These are phyloP conservation scores for Apodemia duryi DNA, from an alignment of 2,888 invertebrate species.

Conservation along the genomic window DNA sequence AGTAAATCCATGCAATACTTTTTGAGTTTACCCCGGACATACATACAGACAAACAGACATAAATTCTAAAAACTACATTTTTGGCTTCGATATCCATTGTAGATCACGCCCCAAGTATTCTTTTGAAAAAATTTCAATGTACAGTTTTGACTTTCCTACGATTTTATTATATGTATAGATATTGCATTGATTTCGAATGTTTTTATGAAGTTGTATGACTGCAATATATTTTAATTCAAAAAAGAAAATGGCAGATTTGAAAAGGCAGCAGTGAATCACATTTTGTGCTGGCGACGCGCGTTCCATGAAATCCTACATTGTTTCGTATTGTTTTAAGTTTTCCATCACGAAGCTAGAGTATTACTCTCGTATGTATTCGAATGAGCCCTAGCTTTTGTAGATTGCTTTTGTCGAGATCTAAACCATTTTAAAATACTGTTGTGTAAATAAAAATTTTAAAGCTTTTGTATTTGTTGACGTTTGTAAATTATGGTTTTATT, in stretches of 20 bases:
- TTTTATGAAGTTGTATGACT: background rate
- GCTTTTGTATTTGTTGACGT: slow-evolving; percentile 2
- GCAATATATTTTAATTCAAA: background rate
- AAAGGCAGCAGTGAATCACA: slow-evolving; percentile 7
- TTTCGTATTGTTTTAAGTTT: slow-evolving; percentile 21
- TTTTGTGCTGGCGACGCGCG: slow-evolving; percentile 14
- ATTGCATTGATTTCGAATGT: too few species aligned
- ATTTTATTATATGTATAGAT: too few species aligned
- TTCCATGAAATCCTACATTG: slow-evolving; percentile 15
- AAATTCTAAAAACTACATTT: too few species aligned
- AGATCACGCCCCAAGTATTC: too few species aligned
- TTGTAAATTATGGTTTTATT: slow-evolving; percentile 2
- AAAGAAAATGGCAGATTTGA: slow-evolving; percentile 1
- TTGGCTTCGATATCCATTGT: too few species aligned
- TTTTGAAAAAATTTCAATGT: too few species aligned
- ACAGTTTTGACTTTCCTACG: too few species aligned
- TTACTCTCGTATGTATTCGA: slow-evolving; percentile 12
- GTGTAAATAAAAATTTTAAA: slow-evolving; percentile 8
- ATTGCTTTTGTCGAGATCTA: slow-evolving; percentile 15
- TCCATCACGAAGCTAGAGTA: slow-evolving; percentile 17
- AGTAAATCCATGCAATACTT: too few species aligned
- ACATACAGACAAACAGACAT: too few species aligned
- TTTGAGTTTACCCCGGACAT: too few species aligned
- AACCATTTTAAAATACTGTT: slow-evolving; percentile 14
- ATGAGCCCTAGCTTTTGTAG: slow-evolving; percentile 8